Evolutionary conservation across 2,797 vertebrate species (phyloP), one percentile per base, ranked within the genome.

Genomic region (Rhabdophis nuchalis): DNA sequence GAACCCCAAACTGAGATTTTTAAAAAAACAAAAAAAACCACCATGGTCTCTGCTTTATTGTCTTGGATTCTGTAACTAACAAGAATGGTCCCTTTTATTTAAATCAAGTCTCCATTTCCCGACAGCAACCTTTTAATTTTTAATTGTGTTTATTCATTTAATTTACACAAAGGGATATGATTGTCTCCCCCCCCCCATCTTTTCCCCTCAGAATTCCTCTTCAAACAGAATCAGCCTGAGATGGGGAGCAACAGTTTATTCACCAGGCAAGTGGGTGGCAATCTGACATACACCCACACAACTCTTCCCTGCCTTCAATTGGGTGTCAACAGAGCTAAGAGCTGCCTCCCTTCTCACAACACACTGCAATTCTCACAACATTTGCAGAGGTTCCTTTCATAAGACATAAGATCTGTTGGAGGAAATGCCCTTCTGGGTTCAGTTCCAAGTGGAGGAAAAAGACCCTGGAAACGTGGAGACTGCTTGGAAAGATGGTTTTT

Each of bases 91-190:
- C 54, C 77, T 1, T 95, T 96, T 94, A 93, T 95, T 93, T 90
- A 86, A 85, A 88, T 52, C 93, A 88, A 32, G 89, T 77, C 82
- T 94, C 95, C 93, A 93, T 94, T 92, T 93, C 91, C 90, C 95
- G 94, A 94, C 95, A 96, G 94, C 57, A 89, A 53, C 29, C 0
- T 1, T 85, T 96, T 94, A 89, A 90, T 95, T 94, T 95, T 95
- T 96, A 96, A 96, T 95, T 93, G 93, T 77, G 92, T 93, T 92
- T 92, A 93, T 89, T 93, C 36, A 2, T 91, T 90, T 96, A 95
- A 96, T 95, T 96, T 93, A 77, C 91, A 86, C 0, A 0, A 89
- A 91, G 85, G 92, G 93, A 52, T 5, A 0, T 0, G 0, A 82
- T 82, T 5, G 5, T 87, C 23, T 91, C 2, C 3, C 9, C 8